Percentiles rank a stretch among this genome's conserved stretches.
Conservation (phyloP, 2,888 invertebrate genomes). For the Oxyteleia sp. region DNA sequence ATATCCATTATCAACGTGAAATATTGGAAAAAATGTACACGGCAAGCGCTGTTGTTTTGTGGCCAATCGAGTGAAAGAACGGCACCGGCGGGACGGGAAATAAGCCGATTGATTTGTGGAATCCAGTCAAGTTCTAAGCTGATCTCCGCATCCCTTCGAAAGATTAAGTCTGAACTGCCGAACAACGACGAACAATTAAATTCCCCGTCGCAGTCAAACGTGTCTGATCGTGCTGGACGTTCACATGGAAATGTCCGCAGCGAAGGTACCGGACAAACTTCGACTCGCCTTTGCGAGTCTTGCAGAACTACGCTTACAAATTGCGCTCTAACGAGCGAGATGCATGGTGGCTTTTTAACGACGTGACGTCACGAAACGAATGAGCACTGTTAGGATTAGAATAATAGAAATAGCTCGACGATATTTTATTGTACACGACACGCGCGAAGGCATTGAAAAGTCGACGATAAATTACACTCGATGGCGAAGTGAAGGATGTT, state of each 20-base stretch:
- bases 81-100: conserved; percentile 13
- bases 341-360: conserved; percentile 22
- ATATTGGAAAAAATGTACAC: conserved; percentile 9
- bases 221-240: conserved; percentile 28
- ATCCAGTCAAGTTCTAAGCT: conserved; percentile 55
- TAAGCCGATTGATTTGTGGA: conserved; percentile 64
- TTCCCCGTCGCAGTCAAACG: conserved; percentile 43
- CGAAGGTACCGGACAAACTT: conserved; percentile 31
- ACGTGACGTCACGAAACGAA: conserved; percentile 6
- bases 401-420: conserved; percentile 34
- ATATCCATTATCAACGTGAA: conserved; percentile 29
- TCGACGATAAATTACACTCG: conserved; percentile 1
- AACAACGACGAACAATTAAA: conserved; percentile 59
- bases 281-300: not conserved
- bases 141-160: conserved; percentile 45
- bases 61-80: conserved; percentile 56
- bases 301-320: conserved; percentile 35
- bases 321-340: conserved; percentile 30
- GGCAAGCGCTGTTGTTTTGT: conserved; percentile 37
- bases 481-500: no score
- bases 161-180: conserved; percentile 47
- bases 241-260: conserved; percentile 24
- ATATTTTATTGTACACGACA: conserved; percentile 34
- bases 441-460: conserved; percentile 21
- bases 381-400: conserved; percentile 25